Percentiles rank a stretch among this genome's conserved stretches.
Conservation (phyloP, 2,113 vertebrate species). For the Seriola aureovittata region DNA sequence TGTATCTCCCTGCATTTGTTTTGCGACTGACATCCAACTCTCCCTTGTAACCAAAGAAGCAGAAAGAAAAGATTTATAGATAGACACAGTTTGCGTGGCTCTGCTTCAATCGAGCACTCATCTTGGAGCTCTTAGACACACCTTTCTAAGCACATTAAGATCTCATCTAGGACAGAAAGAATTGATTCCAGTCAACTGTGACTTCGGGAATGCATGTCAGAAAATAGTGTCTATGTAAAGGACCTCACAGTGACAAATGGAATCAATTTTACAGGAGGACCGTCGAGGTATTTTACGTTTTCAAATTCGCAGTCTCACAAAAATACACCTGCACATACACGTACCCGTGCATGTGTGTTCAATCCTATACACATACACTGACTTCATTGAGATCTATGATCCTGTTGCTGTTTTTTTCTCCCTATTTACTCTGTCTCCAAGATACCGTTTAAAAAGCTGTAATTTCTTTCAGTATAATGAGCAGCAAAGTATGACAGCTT, state of each 20-base stretch:
- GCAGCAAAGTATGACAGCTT: constrained; percentile 12
- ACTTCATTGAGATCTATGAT: not conserved
- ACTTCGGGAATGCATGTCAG: constrained; percentile 58
- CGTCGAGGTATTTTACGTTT: constrained; percentile 27
- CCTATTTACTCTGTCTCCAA: not conserved
- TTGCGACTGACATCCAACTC: not conserved
- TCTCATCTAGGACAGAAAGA: constrained; percentile 69
- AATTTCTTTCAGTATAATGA: constrained; percentile 8
- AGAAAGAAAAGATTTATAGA: constrained; percentile 37
- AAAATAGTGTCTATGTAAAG: constrained; percentile 60
- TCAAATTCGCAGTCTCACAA: constrained; percentile 2
- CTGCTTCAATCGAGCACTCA: constrained; percentile 33
- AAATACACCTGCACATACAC: not conserved
- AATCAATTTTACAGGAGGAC: constrained; percentile 56
- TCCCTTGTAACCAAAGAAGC: constrained; percentile 16
- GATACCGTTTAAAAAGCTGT: not conserved
- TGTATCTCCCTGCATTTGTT: not conserved
- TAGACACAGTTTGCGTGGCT: constrained; percentile 39
- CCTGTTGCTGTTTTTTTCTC: not conserved
- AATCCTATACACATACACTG: not conserved
- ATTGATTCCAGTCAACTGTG: constrained; percentile 71
- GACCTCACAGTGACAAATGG: constrained; percentile 62
- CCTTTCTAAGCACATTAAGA: constrained; percentile 71
- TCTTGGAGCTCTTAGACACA: constrained; percentile 59
- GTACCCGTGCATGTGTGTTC: not conserved